phyloP scores from a whole-genome alignment of 2,888 invertebrate species.

The Omphaloscelis lunosa region DNA sequence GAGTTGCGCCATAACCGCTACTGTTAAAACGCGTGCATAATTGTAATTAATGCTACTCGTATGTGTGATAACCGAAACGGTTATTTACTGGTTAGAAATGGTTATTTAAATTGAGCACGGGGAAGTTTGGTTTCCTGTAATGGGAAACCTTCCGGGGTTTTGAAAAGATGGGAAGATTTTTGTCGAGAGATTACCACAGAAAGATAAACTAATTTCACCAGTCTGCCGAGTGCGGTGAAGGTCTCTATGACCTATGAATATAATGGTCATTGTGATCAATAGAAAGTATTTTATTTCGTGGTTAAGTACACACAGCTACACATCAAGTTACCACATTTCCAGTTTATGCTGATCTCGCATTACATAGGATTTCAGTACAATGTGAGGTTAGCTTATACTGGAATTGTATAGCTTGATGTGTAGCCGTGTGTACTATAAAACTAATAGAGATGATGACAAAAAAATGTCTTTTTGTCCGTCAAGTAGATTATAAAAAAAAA shows the following conservation, averaged over 20 bases:
- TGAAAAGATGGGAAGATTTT: background rate
- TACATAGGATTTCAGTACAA: too few relatives aligned
- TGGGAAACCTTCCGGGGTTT: background rate
- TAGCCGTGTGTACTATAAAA: too few relatives aligned
- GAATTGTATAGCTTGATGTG: too few relatives aligned
- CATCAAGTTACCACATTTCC: too few relatives aligned
- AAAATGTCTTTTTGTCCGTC: too few relatives aligned
- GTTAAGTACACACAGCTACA: too few relatives aligned
- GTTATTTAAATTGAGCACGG: background rate
- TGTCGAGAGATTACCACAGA: background rate
- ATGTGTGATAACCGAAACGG: constrained; percentile 21
- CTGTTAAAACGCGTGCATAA: constrained; percentile 44
- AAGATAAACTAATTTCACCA: background rate
- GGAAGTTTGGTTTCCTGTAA: background rate
- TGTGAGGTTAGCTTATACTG: too few relatives aligned
- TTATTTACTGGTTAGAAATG: background rate
- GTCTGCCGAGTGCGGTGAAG: background rate
- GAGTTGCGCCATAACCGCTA: constrained; percentile 44
- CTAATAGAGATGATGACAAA: too few relatives aligned
- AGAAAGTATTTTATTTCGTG: background rate
- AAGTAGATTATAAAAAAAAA: too few relatives aligned
- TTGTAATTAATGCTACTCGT: constrained; percentile 43
- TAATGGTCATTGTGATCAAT: background rate
- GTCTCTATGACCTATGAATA: background rate
- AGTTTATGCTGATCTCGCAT: too few relatives aligned